A percentile compares a stretch with the other conserved stretches of the same genome.
Evolutionary conservation across 1,140 invertebrate genomes (phyloP).

Genomic region (Papilio helenus): DNA sequence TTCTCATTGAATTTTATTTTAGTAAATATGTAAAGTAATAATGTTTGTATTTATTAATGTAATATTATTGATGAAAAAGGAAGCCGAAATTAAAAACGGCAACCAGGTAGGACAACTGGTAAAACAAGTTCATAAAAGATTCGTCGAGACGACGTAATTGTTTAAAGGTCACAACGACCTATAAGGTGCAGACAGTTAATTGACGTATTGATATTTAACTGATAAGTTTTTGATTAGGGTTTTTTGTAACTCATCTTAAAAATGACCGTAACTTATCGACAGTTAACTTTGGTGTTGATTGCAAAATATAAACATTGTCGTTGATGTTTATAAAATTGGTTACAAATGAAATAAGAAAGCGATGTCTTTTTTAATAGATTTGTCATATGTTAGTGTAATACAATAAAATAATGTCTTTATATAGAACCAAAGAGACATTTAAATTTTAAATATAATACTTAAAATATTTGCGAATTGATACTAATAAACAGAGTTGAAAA

Average conservation of each 20-base stretch:
- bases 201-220: slow-evolving; percentile 18
- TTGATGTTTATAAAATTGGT: too few species aligned
- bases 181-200: slow-evolving; percentile 22
- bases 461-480: background rate
- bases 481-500: background rate
- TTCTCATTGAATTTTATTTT: too few species aligned
- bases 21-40: background rate
- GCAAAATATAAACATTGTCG: too few species aligned
- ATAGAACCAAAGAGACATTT: background rate
- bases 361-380: too few species aligned
- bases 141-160: slow-evolving; percentile 30
- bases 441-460: too few species aligned
- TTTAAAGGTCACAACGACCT: slow-evolving; percentile 37
- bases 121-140: slow-evolving; percentile 33
- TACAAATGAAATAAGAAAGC: too few species aligned
- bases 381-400: too few species aligned
- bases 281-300: background rate
- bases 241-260: background rate
- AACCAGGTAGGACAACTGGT: slow-evolving; percentile 20
- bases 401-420: background rate
- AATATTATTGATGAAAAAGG: background rate
- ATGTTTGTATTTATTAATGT: background rate
- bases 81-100: slow-evolving; percentile 22
- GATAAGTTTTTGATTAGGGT: background rate
- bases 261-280: background rate